Evolutionary conservation across 2,113 vertebrate species (phyloP).

Genomic region (Colistium nudipinnis): DNA sequence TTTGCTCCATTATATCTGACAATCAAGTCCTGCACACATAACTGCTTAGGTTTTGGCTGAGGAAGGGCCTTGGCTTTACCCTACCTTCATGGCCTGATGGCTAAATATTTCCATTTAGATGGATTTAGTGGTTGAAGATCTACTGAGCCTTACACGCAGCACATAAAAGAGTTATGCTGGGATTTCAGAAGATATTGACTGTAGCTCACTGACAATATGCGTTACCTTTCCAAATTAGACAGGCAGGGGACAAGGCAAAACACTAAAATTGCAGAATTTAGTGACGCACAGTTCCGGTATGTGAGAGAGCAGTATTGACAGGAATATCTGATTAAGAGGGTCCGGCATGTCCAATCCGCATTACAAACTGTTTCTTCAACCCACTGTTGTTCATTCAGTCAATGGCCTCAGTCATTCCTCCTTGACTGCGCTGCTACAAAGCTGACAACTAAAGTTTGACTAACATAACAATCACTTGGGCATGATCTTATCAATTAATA

Average conservation of each 20-base stretch:
- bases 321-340: background rate
- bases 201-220: background rate
- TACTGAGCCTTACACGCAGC: background rate
- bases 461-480: background rate
- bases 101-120: background rate
- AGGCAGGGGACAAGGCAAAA: background rate
- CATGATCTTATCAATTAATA: background rate
- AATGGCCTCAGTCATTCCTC: background rate
- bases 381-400: background rate
- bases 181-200: background rate
- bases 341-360: background rate
- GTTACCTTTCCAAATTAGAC: background rate
- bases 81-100: background rate
- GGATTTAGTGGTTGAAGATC: background rate
- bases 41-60: conserved; percentile 6
- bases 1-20: background rate
- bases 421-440: no score
- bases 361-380: background rate
- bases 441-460: background rate
- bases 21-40: background rate
- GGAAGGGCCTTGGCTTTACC: background rate
- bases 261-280: background rate
- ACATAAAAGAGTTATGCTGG: background rate
- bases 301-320: background rate
- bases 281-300: background rate